Percentiles rank a stretch among this genome's conserved stretches.
Evolutionary conservation across 1,140 invertebrate species (phyloP).

Genomic region (Apocrypta bakeri): DNA sequence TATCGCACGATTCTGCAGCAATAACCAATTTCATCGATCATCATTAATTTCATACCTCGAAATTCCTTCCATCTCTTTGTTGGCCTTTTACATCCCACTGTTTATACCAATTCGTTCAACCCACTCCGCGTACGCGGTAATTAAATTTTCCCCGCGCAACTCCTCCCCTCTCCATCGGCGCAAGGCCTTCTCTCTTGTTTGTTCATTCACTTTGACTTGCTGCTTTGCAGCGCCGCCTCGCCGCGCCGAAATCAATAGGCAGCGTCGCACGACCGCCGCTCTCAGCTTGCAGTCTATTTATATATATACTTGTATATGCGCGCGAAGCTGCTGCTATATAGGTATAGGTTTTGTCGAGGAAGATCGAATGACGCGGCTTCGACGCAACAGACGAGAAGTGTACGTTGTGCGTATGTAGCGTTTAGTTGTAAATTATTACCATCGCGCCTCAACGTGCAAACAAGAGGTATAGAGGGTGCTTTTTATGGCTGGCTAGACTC

Average conservation of each 20-base stretch:
- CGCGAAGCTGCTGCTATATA: neutral
- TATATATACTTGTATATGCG: neutral
- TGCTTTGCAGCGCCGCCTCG: neutral
- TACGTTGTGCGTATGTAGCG: neutral
- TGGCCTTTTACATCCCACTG: neutral
- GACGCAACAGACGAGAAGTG: too few species aligned
- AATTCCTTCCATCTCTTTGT: neutral
- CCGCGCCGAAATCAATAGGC: constrained; percentile 26
- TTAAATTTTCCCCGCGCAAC: constrained; percentile 12
- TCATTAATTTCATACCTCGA: neutral
- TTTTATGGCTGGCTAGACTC: neutral
- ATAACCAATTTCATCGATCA: constrained; percentile 8
- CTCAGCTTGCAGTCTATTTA: too few species aligned
- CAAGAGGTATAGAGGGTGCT: neutral
- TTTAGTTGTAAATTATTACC: neutral
- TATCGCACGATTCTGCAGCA: neutral
- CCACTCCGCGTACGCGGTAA: neutral
- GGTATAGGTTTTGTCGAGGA: neutral
- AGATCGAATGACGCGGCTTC: too few species aligned
- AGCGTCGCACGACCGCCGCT: neutral
- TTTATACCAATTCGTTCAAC: constrained; percentile 17
- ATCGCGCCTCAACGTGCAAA: neutral
- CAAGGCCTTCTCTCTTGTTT: constrained; percentile 18
- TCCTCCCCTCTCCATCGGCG: neutral
- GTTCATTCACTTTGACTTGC: constrained; percentile 36